Evolutionary conservation across 2,797 vertebrate genomes (phyloP).

Genomic region (Eutrigla gurnardus): DNA sequence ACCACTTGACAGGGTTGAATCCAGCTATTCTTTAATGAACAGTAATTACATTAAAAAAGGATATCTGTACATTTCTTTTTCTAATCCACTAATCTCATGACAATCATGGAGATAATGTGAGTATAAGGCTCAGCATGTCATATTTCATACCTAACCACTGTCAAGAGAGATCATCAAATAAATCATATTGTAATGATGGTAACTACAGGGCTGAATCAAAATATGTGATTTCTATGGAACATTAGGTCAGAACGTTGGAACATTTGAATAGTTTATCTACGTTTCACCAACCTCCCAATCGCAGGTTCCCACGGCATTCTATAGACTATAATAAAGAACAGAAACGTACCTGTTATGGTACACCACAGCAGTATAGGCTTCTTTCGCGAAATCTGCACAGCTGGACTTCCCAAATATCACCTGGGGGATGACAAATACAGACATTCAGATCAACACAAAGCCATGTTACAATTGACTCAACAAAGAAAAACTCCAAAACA

Average conservation of each 20-base stretch:
- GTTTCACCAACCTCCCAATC: not conserved
- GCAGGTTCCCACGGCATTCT: not conserved
- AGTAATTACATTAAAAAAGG: constrained; percentile 18
- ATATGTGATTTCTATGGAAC: not conserved
- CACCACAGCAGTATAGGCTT: constrained; percentile 97
- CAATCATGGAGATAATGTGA: not conserved
- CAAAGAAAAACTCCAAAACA: not conserved
- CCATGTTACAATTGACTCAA: not conserved
- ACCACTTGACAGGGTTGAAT: constrained; percentile 24
- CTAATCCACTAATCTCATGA: not conserved
- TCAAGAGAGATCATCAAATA: not conserved
- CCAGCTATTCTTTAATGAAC: constrained; percentile 42
- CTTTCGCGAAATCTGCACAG: constrained; percentile 96
- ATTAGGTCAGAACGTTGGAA: not conserved
- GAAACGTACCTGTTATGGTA: constrained; percentile 96
- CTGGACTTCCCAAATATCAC: constrained; percentile 99
- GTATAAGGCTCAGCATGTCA: not conserved
- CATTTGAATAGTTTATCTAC: not conserved
- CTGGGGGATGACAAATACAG: constrained; percentile 74
- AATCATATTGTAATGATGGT: not conserved
- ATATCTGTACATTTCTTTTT: constrained; percentile 4
- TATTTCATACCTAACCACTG: not conserved
- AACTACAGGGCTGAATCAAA: not conserved
- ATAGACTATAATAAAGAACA: not conserved
- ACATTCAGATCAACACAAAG: not conserved